Evolutionary conservation across 2,113 vertebrate species (phyloP), one percentile per base, ranked within the genome.

Genomic region (Pangasianodon hypophthalmus): DNA sequence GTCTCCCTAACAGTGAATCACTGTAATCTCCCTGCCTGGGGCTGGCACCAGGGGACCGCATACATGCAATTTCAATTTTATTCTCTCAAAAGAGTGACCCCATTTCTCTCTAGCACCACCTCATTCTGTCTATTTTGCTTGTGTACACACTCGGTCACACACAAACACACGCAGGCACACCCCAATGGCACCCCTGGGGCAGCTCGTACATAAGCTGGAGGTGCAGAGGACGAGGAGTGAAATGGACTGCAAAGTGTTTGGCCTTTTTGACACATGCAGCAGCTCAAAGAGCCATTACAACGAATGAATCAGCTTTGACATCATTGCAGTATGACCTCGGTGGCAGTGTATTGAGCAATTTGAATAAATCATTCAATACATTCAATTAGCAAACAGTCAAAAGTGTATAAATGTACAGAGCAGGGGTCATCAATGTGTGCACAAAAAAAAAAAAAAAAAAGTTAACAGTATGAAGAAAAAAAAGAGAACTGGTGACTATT

Each of bases 21-120:
- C 89, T 89, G 84, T 90, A 90, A 89, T 90, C 87, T 85, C 69
- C 73, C 60, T 82, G 52, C 80, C 71, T 46, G 85, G 88, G 88
- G 87, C 83, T 18, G 21, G 62, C 44, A 7, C 62, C 88, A 89
- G 41, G 83, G 87, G 89, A 86, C 62, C 80, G 67, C 89, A 44
- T 69, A 89, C 89, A 92, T 84, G 85, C 91, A 52, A 92, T 90
- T 90, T 90, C 84, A 84, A 64, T 77, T 89, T 62, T 14, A 69
- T 37, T 58, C 83, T 85, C 82, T 62, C 56, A 50, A 85, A 85
- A 85, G 54, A 13, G n/a, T 77, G 54, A 89, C 88, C 88, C 41
- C 7, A 18, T 89, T 48, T 44, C 84, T 58, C 77, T 87, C 89
- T 75, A 54, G 37, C 62, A 14, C 75, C 64, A 48, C 84, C 73